phyloP scores from a whole-genome alignment of 2,888 invertebrate species.

The Drosophila colorata region DNA sequence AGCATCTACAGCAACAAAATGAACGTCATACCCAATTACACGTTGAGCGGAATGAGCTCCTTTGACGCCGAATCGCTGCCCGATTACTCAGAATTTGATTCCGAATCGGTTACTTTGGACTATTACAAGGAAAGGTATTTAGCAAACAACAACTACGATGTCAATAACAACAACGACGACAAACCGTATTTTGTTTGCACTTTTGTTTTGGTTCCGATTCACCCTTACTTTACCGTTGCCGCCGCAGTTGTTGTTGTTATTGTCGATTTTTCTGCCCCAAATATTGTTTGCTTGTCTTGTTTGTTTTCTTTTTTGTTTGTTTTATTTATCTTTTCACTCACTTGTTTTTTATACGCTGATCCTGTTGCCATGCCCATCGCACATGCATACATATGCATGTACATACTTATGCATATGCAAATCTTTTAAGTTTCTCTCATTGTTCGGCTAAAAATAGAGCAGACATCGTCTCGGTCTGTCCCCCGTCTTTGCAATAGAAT shows the following conservation, averaged over 20 bases:
- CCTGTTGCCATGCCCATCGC: conserved; percentile 72
- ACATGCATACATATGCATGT: conserved; percentile 21
- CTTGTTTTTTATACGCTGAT: conserved; percentile 51
- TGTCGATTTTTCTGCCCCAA: conserved; percentile 58
- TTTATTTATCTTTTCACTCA: conserved; percentile 41
- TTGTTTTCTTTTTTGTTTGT: conserved; percentile 32
- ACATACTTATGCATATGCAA: conserved; percentile 28
- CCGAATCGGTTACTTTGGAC: conserved; percentile 86
- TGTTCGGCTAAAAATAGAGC: conserved; percentile 54
- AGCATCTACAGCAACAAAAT: conserved; percentile 65
- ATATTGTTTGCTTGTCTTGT: conserved; percentile 60
- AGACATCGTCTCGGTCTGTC: conserved; percentile 41
- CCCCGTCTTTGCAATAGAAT: conserved; percentile 37
- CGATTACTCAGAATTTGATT: conserved; percentile 87
- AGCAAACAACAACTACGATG: conserved; percentile 22
- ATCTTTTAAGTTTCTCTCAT: conserved; percentile 39
- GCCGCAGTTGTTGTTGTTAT: conserved; percentile 54
- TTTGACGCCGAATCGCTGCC: conserved; percentile 87
- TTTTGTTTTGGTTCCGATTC: conserved; percentile 75
- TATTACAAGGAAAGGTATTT: conserved; percentile 86
- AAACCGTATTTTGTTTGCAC: conserved; percentile 42
- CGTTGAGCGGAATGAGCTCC: conserved; percentile 86
- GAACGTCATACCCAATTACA: conserved; percentile 77
- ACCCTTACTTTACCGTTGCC: conserved; percentile 19
- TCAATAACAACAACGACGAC: conserved; percentile 16